phyloP scores from a whole-genome alignment of 2,797 vertebrate genomes.

The Paguma larvata region DNA sequence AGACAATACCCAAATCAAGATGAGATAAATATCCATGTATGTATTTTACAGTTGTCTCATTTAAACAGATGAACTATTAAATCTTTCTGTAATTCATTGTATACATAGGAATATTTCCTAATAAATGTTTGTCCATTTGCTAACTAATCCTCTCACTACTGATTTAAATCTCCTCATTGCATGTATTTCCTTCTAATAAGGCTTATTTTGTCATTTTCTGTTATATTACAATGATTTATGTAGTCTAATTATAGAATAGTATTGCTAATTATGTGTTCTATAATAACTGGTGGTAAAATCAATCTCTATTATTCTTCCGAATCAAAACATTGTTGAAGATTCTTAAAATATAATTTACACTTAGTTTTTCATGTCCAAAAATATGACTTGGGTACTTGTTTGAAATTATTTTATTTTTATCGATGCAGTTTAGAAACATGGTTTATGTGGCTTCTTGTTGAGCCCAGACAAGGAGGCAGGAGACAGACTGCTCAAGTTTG shows the following conservation, averaged over 20 bases:
- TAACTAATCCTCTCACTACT: background rate
- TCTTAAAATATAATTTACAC: background rate
- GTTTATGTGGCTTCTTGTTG: background rate
- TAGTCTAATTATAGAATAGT: background rate
- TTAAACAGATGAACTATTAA: background rate
- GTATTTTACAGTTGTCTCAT: background rate
- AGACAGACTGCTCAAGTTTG: background rate
- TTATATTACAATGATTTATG: background rate
- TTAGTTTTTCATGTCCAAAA: background rate
- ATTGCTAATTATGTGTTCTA: background rate
- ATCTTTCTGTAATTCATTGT: background rate
- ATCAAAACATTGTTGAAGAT: background rate
- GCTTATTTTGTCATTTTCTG: background rate
- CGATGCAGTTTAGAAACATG: background rate
- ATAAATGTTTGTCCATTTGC: background rate
- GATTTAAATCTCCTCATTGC: background rate
- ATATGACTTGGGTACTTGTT: background rate
- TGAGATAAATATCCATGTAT: background rate
- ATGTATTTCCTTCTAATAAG: background rate
- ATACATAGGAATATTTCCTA: background rate
- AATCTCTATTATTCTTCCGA: background rate
- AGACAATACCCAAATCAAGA: background rate
- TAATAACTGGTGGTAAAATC: background rate
- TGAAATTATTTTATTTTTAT: slow-evolving; percentile 11
- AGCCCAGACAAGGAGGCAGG: background rate